Evolutionary conservation across 1,140 invertebrate species (phyloP).

Genomic region (Psix sp.): DNA sequence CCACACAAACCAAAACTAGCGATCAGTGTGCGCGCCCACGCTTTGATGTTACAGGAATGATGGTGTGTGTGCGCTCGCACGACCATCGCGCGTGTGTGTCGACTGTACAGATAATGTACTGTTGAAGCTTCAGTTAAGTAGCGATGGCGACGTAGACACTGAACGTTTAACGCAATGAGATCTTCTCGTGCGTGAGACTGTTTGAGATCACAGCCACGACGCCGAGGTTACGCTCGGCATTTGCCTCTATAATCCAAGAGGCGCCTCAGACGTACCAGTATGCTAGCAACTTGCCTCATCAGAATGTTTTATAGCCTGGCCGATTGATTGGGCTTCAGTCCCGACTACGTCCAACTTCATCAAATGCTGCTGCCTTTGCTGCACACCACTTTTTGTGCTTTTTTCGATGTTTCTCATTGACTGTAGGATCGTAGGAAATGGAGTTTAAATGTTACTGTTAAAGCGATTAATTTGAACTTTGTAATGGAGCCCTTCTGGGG

Average conservation of each 20-base stretch:
- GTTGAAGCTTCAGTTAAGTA: constrained; percentile 60
- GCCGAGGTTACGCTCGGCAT: constrained; percentile 34
- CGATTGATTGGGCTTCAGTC: no score
- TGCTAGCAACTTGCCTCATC: background rate
- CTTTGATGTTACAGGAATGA: constrained; percentile 33
- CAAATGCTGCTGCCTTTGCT: no score
- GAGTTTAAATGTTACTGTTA: no score
- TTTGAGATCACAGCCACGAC: constrained; percentile 36
- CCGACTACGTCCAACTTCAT: no score
- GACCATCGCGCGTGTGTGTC: background rate
- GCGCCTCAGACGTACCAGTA: constrained; percentile 11
- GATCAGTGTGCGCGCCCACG: constrained; percentile 31
- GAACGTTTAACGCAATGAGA: constrained; percentile 51
- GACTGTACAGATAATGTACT: constrained; percentile 46
- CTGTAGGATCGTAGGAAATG: no score
- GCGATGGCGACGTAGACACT: constrained; percentile 68
- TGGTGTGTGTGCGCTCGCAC: constrained; percentile 12
- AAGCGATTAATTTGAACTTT: no score
- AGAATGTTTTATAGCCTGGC: no score
- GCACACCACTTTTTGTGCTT: no score
- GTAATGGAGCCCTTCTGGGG: no score
- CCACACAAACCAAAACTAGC: no score
- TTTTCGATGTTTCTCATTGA: no score
- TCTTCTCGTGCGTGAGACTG: constrained; percentile 22
- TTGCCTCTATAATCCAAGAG: constrained; percentile 18